Conservation (phyloP, 1,140 invertebrate genomes). For the Dryas iulia region DNA sequence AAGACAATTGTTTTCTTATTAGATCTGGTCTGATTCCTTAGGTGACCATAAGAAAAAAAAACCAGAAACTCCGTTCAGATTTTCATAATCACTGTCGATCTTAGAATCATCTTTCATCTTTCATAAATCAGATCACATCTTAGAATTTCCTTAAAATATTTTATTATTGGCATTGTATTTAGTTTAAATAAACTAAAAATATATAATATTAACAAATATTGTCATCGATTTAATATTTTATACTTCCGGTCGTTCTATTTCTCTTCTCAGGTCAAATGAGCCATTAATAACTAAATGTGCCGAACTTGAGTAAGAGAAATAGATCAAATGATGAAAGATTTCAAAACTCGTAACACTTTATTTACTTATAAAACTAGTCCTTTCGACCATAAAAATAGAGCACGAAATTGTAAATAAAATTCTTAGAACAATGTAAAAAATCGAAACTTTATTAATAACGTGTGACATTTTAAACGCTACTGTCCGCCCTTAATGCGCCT, state of each 20-base stretch:
- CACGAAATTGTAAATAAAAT: background rate
- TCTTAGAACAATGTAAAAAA: constrained; percentile 18
- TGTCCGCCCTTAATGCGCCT: constrained; percentile 48
- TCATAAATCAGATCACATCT: too few species aligned
- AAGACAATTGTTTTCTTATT: too few species aligned
- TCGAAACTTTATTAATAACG: constrained; percentile 60
- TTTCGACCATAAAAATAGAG: background rate
- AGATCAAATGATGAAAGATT: constrained; percentile 24
- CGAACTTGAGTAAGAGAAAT: constrained; percentile 28
- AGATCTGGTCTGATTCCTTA: too few species aligned
- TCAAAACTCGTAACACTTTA: background rate
- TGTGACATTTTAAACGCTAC: constrained; percentile 66
- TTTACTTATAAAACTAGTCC: background rate
- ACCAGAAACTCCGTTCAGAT: too few species aligned
- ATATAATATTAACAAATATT: too few species aligned
- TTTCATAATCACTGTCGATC: too few species aligned
- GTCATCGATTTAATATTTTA: constrained; percentile 33
- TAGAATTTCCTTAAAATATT: too few species aligned
- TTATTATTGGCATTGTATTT: too few species aligned
- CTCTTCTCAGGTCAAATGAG: constrained; percentile 26
- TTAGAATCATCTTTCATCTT: too few species aligned
- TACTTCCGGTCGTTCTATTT: constrained; percentile 34
- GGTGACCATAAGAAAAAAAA: too few species aligned
- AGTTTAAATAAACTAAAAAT: too few species aligned
- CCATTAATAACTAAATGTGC: constrained; percentile 33